phyloP scores from a whole-genome alignment of 2,113 vertebrate species.

The Zingel zingel region DNA sequence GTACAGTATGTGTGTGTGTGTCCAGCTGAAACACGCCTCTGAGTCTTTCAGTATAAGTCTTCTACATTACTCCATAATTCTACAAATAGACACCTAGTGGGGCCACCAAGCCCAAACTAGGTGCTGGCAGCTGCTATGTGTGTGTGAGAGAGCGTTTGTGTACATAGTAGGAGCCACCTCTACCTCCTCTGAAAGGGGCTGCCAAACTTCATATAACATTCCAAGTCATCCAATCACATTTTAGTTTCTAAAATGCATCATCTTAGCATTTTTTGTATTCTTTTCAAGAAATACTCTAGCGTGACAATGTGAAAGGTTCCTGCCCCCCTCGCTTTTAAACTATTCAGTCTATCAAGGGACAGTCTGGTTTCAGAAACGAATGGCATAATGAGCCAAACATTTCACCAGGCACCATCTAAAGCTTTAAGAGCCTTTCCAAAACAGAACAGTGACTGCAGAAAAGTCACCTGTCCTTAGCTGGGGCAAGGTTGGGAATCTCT shows the following conservation, averaged over 20 bases:
- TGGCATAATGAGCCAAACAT: conserved; percentile 37
- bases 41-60: conserved; percentile 38
- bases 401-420: conserved; percentile 25
- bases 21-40: conserved; percentile 43
- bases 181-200: conserved; percentile 3
- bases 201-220: background rate
- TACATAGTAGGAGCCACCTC: conserved; percentile 53
- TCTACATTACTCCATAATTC: conserved; percentile 72
- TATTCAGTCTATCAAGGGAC: conserved; percentile 7
- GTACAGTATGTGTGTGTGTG: conserved; percentile 21
- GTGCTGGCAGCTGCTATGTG: conserved; percentile 83
- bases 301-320: background rate
- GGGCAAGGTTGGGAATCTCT: conserved; percentile 18
- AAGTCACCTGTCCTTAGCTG: conserved; percentile 12
- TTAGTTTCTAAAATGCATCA: background rate
- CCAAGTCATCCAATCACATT: background rate
- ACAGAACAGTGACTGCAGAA: conserved; percentile 35
- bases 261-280: background rate
- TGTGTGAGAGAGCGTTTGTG: conserved; percentile 35
- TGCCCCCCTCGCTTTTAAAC: background rate
- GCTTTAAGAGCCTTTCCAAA: conserved; percentile 22
- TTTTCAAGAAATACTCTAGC: background rate
- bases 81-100: conserved; percentile 85
- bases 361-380: background rate
- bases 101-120: conserved; percentile 84